Conservation (phyloP, 2,797 vertebrate species). For the Leucoraja ocellata region DNA sequence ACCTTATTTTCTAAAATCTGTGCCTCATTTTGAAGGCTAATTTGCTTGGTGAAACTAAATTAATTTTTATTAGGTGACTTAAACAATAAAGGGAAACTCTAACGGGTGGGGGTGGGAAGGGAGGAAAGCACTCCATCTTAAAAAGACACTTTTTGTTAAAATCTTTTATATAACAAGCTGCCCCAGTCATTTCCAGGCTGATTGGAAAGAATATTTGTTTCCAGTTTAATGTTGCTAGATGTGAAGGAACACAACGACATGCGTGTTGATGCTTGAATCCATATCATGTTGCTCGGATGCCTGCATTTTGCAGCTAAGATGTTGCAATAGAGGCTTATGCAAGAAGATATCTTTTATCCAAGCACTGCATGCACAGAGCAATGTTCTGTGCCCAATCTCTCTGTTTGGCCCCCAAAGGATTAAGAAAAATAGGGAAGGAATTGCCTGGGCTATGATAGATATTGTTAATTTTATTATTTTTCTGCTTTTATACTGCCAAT, state of each 20-base stretch:
- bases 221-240: not conserved
- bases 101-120: not conserved
- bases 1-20: conserved; percentile 45
- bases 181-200: not conserved
- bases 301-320: not conserved
- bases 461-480: not conserved
- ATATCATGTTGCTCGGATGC: not conserved
- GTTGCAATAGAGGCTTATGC: not conserved
- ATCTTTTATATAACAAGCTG: not conserved
- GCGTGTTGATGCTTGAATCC: not conserved
- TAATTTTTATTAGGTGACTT: conserved; percentile 37
- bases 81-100: conserved; percentile 29
- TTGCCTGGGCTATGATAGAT: no score
- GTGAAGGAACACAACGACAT: not conserved
- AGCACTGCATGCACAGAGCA: not conserved
- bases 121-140: conserved; percentile 6
- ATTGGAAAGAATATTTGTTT: not conserved
- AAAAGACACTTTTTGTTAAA: not conserved
- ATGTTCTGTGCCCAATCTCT: not conserved
- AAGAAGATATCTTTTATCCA: no score
- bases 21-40: conserved; percentile 37
- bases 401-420: not conserved
- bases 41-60: conserved; percentile 37
- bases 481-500: not conserved
- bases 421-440: not conserved